A percentile compares a stretch with the other conserved stretches of the same genome.
These are phyloP conservation scores for Mimumesa dahlbomi DNA, from an alignment of 2,888 invertebrate genomes.

Conservation along the genomic window DNA sequence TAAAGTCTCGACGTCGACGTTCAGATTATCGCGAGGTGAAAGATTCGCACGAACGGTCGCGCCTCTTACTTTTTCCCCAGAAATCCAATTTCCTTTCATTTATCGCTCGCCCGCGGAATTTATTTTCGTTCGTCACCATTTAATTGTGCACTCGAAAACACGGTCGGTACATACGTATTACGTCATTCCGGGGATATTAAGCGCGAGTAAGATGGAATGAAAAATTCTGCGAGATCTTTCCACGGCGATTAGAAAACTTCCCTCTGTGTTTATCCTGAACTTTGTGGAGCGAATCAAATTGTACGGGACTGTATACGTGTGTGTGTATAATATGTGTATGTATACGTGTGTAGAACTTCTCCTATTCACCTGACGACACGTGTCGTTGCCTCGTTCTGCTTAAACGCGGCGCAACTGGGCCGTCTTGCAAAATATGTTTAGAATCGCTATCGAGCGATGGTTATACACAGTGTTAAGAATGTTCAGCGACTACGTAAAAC, in stretches of 20 bases:
- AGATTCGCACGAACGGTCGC: slow-evolving; percentile 43
- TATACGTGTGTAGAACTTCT: too few species aligned
- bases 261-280: too few species aligned
- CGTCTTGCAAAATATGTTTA: slow-evolving; percentile 18
- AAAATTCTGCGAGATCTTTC: too few species aligned
- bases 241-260: too few species aligned
- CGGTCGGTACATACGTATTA: too few species aligned
- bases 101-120: not conserved
- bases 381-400: not conserved
- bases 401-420: slow-evolving; percentile 22
- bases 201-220: too few species aligned
- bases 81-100: slow-evolving; percentile 19
- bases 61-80: slow-evolving; percentile 49
- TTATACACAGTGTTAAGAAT: slow-evolving; percentile 29
- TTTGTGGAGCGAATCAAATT: too few species aligned
- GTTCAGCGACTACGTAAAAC: slow-evolving; percentile 11
- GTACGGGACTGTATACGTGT: too few species aligned
- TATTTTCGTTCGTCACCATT: too few species aligned
- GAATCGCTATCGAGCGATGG: slow-evolving; percentile 23
- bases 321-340: too few species aligned
- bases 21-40: slow-evolving; percentile 41
- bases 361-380: slow-evolving; percentile 15
- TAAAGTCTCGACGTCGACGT: slow-evolving; percentile 23
- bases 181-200: too few species aligned
- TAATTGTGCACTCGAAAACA: too few species aligned